Evolutionary conservation across 2,797 vertebrate species (phyloP), one percentile per base, ranked within the genome.

Genomic region (Aulostomus chinensis): DNA sequence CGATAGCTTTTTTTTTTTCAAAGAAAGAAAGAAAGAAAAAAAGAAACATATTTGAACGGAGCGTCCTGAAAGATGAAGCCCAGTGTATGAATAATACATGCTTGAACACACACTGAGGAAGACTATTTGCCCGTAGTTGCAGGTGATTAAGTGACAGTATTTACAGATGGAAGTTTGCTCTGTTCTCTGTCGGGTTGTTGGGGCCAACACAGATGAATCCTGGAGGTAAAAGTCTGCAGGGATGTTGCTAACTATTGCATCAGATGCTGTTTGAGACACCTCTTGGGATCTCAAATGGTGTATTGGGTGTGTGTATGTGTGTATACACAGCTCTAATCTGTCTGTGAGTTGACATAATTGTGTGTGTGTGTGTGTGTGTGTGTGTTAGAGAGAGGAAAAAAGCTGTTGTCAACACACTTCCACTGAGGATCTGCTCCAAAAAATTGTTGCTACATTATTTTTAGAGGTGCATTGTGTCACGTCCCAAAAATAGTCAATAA

Each of bases 181-280:
- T 35, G 47, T 73, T 72, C 67, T 68, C 57, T 29, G n/a, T 58
- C 6, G 48, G 63, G 33, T 58, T 53, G 7, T 24, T 12, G 17
- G 39, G 15, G 22, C 52, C 48, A 34, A 38, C 22, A 31, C 57
- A 58, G 38, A 58, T 35, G 38, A 78, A 58, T 80, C 80, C 74
- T 70, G 39, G 43, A 71, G 80, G 75, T 58, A 43, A 57, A 68
- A 10, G 67, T 61, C 81, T 76, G 76, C 53, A 60, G 75, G 72
- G 78, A 84, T 75, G 82, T 91, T 91, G 85, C 88, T 82, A 49
- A 72, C 58, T 82, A 73, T 91, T 91, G 86, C 90, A 89, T 91
- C 91, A 91, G 87, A 78, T 73, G 49, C 71, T 49, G 35, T 78
- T 68, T 63, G 57, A 61, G 66, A 29, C 13, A 1, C 57, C 75